phyloP scores from a whole-genome alignment of 2,797 vertebrate genomes.

The Sebastes iracundus region DNA sequence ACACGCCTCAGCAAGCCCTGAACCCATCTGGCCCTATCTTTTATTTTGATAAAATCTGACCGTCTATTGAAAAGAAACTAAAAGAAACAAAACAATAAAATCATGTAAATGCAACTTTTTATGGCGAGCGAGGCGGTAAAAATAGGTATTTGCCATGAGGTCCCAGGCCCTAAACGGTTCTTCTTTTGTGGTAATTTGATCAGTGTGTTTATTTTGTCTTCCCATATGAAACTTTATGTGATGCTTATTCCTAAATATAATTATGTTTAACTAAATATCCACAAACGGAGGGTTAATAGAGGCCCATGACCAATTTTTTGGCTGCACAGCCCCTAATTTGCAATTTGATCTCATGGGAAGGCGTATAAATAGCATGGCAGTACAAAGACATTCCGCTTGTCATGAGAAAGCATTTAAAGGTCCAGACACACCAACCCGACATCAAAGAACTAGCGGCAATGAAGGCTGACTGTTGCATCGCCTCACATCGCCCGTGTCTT shows the following conservation, averaged over 20 bases:
- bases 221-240: neutral
- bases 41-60: neutral
- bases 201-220: neutral
- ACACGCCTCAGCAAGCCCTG: neutral
- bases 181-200: constrained; percentile 4
- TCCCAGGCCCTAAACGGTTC: neutral
- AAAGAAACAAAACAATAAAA: neutral
- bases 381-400: too few relatives aligned
- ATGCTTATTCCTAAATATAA: neutral
- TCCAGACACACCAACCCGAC: too few relatives aligned
- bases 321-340: too few relatives aligned
- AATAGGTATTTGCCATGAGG: neutral
- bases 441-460: too few relatives aligned
- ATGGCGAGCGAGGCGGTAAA: neutral
- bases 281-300: neutral
- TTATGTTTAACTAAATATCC: neutral
- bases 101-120: neutral
- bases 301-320: too few relatives aligned
- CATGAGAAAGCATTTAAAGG: too few relatives aligned
- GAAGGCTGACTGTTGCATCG: too few relatives aligned
- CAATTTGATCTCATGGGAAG: too few relatives aligned
- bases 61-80: neutral
- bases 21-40: neutral
- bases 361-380: too few relatives aligned
- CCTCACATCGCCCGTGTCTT: too few relatives aligned